Conservation (phyloP, 1,140 invertebrate species). For the Propsilocerus akamusi region DNA sequence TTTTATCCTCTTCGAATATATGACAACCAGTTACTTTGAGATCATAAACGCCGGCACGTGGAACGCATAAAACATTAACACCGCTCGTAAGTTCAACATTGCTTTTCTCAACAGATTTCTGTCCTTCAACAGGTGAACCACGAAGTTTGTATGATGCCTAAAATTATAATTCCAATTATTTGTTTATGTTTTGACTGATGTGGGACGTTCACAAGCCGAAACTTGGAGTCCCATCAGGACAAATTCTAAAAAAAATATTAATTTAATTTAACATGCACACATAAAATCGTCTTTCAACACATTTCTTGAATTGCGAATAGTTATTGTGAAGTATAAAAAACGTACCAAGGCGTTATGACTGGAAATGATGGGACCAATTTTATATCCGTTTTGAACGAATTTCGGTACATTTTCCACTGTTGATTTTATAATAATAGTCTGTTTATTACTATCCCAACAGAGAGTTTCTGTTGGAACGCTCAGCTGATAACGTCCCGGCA, state of each 20-base stretch:
- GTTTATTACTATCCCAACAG: constrained; percentile 51
- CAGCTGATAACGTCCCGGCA: constrained; percentile 66
- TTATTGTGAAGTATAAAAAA: constrained; percentile 9
- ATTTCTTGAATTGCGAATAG: neutral
- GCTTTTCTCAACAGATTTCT: constrained; percentile 10
- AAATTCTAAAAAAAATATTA: constrained; percentile 9
- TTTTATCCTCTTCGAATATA: constrained; percentile 34
- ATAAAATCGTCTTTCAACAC: neutral
- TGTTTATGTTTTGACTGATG: neutral
- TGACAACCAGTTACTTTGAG: constrained; percentile 70
- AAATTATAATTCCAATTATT: neutral
- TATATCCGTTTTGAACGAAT: constrained; percentile 61
- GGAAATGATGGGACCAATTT: constrained; percentile 33
- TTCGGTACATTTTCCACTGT: constrained; percentile 41
- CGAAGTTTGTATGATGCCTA: constrained; percentile 13
- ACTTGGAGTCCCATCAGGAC: constrained; percentile 5
- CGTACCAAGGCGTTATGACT: constrained; percentile 47
- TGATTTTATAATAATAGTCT: constrained; percentile 42
- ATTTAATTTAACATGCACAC: constrained; percentile 3
- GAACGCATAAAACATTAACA: constrained; percentile 44
- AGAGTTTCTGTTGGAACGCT: constrained; percentile 40
- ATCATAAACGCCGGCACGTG: constrained; percentile 45
- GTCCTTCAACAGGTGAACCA: constrained; percentile 8
- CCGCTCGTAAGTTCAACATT: constrained; percentile 15
- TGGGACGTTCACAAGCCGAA: neutral